Evolutionary conservation across 1,140 invertebrate species (phyloP).

Genomic region (Tetramorium parvispinum): DNA sequence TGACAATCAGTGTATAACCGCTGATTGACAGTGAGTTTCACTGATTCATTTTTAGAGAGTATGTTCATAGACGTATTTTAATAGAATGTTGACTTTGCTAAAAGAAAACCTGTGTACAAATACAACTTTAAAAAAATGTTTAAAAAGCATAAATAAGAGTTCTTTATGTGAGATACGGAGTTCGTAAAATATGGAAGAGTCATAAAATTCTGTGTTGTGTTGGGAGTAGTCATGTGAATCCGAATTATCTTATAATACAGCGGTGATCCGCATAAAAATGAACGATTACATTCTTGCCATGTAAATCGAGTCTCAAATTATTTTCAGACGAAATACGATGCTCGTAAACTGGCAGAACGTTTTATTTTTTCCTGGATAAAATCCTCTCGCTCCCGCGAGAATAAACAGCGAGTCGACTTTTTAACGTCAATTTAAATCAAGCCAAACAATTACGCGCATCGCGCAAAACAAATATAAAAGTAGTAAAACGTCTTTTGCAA

Average conservation of each 20-base stretch:
- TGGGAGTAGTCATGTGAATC: neutral
- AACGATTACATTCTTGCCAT: slow-evolving; percentile 31
- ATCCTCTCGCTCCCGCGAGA: neutral
- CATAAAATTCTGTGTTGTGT: neutral
- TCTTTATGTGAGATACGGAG: neutral
- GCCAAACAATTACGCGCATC: neutral
- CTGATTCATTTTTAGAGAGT: too few species aligned
- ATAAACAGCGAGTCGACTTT: neutral
- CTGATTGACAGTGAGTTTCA: too few species aligned
- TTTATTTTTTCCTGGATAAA: neutral
- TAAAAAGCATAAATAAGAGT: neutral
- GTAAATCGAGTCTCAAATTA: slow-evolving; percentile 21
- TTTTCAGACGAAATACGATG: neutral
- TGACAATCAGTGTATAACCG: too few species aligned
- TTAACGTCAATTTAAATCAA: neutral
- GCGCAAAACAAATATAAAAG: neutral
- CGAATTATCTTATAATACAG: slow-evolving; percentile 13
- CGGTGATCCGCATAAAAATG: slow-evolving; percentile 24
- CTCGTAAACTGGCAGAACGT: neutral
- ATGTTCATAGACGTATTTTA: neutral
- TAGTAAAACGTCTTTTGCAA: neutral
- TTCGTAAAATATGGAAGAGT: neutral
- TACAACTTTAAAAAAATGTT: neutral
- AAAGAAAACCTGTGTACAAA: neutral
- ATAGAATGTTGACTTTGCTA: neutral